These are phyloP conservation scores for Pteropus alecto DNA, from an alignment of 2,113 vertebrate species.

Conservation along the genomic window DNA sequence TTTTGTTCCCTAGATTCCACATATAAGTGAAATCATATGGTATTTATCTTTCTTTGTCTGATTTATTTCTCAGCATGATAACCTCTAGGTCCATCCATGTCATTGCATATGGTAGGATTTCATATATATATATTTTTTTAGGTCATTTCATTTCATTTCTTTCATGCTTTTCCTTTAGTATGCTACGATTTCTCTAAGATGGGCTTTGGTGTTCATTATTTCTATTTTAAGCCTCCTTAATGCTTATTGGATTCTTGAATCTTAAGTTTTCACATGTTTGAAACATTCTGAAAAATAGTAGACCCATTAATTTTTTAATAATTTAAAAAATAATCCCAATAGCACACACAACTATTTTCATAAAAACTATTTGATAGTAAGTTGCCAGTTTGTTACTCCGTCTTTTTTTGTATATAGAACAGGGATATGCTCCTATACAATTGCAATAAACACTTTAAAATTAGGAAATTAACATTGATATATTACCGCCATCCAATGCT, in stretches of 20 bases:
- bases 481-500: neutral
- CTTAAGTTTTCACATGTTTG: neutral
- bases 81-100: no score
- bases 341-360: neutral
- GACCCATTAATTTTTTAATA: neutral
- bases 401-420: neutral
- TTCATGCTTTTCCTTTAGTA: neutral
- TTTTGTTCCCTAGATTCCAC: no score
- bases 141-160: neutral
- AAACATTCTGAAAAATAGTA: neutral
- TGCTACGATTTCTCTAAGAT: neutral
- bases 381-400: neutral
- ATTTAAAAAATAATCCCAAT: neutral
- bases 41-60: no score
- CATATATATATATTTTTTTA: neutral
- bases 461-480: neutral
- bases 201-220: neutral
- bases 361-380: neutral
- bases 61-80: no score
- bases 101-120: no score
- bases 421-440: neutral
- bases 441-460: neutral
- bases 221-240: neutral
- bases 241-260: neutral
- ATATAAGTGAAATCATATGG: no score